Conservation (phyloP, 1,140 invertebrate genomes). For the Procambarus clarkii region DNA sequence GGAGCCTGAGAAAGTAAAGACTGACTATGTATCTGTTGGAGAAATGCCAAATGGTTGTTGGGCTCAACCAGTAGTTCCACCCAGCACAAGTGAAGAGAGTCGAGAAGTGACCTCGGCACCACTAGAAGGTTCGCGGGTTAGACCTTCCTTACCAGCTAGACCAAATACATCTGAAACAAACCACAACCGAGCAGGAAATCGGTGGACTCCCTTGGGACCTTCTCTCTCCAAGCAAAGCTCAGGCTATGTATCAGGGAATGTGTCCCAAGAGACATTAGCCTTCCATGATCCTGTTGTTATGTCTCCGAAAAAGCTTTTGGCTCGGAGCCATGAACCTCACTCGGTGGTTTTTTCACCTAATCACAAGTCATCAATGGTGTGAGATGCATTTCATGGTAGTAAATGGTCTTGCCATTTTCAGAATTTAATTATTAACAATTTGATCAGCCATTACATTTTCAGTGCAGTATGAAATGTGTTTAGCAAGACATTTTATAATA, state of each 20-base stretch:
- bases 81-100: slow-evolving; percentile 25
- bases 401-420: slow-evolving; percentile 6
- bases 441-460: slow-evolving; percentile 1
- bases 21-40: slow-evolving; percentile 52
- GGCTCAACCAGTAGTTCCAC: slow-evolving; percentile 44
- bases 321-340: slow-evolving; percentile 53
- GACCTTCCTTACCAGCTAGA: slow-evolving; percentile 29
- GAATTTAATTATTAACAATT: not conserved
- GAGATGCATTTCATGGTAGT: slow-evolving; percentile 6
- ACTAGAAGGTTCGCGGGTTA: slow-evolving; percentile 42
- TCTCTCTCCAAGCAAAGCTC: slow-evolving; percentile 61
- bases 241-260: slow-evolving; percentile 60
- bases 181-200: slow-evolving; percentile 42
- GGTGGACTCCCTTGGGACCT: slow-evolving; percentile 28
- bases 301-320: slow-evolving; percentile 60
- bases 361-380: slow-evolving; percentile 57
- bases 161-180: slow-evolving; percentile 56
- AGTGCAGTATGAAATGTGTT: not conserved
- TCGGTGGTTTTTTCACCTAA: slow-evolving; percentile 54
- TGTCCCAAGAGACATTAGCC: slow-evolving; percentile 54
- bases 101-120: slow-evolving; percentile 53
- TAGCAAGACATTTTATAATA: not conserved
- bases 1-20: slow-evolving; percentile 23
- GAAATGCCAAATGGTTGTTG: slow-evolving; percentile 34
- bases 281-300: slow-evolving; percentile 65